Evolutionary conservation across 2,888 invertebrate species (phyloP).

Genomic region (Archaeoteleia sp.): DNA sequence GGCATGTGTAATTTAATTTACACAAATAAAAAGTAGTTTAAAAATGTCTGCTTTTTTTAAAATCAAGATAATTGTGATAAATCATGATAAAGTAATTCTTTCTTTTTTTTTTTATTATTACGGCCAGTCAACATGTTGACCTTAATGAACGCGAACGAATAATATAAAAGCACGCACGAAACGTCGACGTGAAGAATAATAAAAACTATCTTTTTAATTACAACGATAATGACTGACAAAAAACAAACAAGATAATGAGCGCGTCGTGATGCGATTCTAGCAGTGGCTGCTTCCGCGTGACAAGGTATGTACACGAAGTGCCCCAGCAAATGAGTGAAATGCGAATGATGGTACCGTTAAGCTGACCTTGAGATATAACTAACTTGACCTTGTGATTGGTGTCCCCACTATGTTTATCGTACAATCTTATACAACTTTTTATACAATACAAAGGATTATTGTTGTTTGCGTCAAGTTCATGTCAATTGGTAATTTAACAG

Average conservation of each 20-base stretch:
- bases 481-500: too few species aligned
- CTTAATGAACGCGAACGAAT: conserved; percentile 22
- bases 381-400: conserved; percentile 42
- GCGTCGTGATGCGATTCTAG: conserved; percentile 34
- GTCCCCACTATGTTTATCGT: conserved; percentile 9
- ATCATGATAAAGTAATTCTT: too few species aligned
- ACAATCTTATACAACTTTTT: conserved; percentile 10
- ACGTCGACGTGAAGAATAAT: conserved; percentile 32
- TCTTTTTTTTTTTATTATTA: conserved; percentile 23
- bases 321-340: conserved; percentile 47
- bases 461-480: too few species aligned
- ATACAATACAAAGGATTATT: too few species aligned
- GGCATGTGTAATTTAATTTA: too few species aligned
- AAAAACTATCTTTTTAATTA: conserved; percentile 43
- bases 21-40: too few species aligned
- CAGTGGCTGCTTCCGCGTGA: conserved; percentile 40
- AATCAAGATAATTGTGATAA: too few species aligned
- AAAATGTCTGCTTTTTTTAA: too few species aligned
- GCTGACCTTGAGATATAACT: conserved; percentile 46
- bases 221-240: conserved; percentile 35
- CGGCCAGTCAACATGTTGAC: conserved; percentile 15
- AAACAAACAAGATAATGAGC: conserved; percentile 41
- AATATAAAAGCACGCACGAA: conserved; percentile 11
- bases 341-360: conserved; percentile 44
- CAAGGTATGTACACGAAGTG: conserved; percentile 31